These are phyloP conservation scores for Montipora sp. DNA, from an alignment of 64 coral and sea anemone species.

Conservation along the genomic window DNA sequence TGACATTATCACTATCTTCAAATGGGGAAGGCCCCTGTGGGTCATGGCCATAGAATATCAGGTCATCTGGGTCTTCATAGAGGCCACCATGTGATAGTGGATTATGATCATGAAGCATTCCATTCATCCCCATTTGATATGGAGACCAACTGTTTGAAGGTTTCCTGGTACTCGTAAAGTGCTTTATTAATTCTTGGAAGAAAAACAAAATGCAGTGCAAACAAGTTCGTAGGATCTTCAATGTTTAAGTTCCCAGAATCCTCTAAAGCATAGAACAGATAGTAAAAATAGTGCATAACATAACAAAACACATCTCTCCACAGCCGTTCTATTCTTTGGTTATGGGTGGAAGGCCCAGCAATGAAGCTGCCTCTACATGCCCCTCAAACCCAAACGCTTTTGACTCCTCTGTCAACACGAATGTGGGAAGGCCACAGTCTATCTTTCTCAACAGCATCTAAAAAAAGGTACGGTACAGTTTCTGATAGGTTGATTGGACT, in stretches of 20 bases:
- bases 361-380: conserved; percentile 27
- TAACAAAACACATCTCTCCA: conserved; percentile 33
- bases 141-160: conserved; percentile 45
- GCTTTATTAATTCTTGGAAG: conserved; percentile 40
- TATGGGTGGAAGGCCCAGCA: conserved; percentile 31
- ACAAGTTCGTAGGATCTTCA: conserved; percentile 39
- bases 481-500: too few species aligned
- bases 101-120: conserved; percentile 52
- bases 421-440: conserved; percentile 30
- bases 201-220: conserved; percentile 58
- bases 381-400: neutral
- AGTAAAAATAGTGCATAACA: neutral
- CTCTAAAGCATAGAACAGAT: conserved; percentile 47
- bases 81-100: conserved; percentile 24
- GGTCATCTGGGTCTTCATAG: conserved; percentile 51
- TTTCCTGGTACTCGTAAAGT: conserved; percentile 29
- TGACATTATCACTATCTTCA: neutral
- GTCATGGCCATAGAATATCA: conserved; percentile 54
- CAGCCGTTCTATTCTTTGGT: conserved; percentile 38
- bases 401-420: neutral
- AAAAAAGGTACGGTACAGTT: too few species aligned
- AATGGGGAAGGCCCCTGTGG: conserved; percentile 53
- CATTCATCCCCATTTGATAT: conserved; percentile 65
- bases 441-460: neutral
- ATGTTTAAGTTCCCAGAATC: conserved; percentile 18